Conservation (phyloP, 2,888 invertebrate genomes). For the Oscheius sp. region DNA sequence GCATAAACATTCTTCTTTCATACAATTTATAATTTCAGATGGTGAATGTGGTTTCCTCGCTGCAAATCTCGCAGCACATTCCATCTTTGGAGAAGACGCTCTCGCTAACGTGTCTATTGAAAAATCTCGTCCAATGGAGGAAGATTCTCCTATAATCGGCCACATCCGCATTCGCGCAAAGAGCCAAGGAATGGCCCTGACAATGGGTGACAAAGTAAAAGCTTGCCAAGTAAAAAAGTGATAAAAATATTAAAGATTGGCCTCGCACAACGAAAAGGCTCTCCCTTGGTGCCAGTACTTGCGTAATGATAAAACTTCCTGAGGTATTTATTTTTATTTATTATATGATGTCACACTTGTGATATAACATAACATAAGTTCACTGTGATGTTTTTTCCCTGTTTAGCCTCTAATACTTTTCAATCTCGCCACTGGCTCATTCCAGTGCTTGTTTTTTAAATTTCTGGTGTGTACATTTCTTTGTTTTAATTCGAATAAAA, state of each 20-base stretch:
- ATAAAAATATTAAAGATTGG: neutral
- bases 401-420: neutral
- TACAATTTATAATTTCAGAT: slow-evolving; percentile 35
- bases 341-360: slow-evolving; percentile 3
- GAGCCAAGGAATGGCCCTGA: slow-evolving; percentile 99
- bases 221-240: no score
- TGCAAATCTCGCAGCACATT: slow-evolving; percentile 95
- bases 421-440: no score
- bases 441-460: neutral
- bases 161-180: slow-evolving; percentile 98
- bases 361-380: slow-evolving; percentile 8
- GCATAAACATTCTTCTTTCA: neutral
- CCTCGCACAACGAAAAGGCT: neutral
- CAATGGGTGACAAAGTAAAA: slow-evolving; percentile 93
- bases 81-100: slow-evolving; percentile 87
- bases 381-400: slow-evolving; percentile 9
- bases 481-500: slow-evolving; percentile 11
- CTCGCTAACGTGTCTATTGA: slow-evolving; percentile 98
- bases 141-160: slow-evolving; percentile 86
- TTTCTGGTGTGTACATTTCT: slow-evolving; percentile 14
- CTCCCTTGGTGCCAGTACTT: neutral
- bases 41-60: slow-evolving; percentile 99
- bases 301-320: neutral
- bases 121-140: slow-evolving; percentile 75
- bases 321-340: neutral